Conservation (phyloP, 2,888 invertebrate genomes). For the Camptogramma bilineatum region DNA sequence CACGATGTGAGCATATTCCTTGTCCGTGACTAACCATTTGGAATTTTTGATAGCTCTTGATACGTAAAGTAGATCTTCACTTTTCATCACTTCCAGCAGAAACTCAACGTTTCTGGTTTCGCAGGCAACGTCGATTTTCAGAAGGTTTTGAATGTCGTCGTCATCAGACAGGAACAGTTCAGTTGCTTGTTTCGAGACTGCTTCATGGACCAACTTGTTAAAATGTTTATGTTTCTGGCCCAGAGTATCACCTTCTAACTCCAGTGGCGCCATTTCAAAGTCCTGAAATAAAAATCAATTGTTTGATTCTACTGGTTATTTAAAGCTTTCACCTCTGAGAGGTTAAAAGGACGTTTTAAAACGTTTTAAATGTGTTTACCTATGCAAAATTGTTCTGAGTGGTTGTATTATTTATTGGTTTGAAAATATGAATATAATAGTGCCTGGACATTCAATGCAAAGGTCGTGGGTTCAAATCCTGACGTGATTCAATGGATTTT, state of each 20-base stretch:
- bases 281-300: conserved; percentile 17
- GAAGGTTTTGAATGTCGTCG: conserved; percentile 55
- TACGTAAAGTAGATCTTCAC: conserved; percentile 65
- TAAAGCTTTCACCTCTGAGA: no score
- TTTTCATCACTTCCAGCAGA: conserved; percentile 56
- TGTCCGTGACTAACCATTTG: conserved; percentile 67
- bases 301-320: no score
- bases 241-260: conserved; percentile 54
- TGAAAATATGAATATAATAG: no score
- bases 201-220: conserved; percentile 43
- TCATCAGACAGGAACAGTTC: conserved; percentile 31
- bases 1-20: conserved; percentile 63
- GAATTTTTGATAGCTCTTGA: conserved; percentile 66
- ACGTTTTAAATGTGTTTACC: no score
- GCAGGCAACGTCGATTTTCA: conserved; percentile 63
- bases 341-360: no score
- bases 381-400: no score
- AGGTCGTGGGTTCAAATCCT: no score
- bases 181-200: conserved; percentile 27
- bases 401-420: no score
- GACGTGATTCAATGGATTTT: no score
- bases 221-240: conserved; percentile 52
- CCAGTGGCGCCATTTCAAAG: conserved; percentile 56
- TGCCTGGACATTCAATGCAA: no score
- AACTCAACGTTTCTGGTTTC: conserved; percentile 54